Percentiles rank a stretch among this genome's conserved stretches.
Conservation (phyloP, 2,888 invertebrate genomes). For the Volucella zonaria region DNA sequence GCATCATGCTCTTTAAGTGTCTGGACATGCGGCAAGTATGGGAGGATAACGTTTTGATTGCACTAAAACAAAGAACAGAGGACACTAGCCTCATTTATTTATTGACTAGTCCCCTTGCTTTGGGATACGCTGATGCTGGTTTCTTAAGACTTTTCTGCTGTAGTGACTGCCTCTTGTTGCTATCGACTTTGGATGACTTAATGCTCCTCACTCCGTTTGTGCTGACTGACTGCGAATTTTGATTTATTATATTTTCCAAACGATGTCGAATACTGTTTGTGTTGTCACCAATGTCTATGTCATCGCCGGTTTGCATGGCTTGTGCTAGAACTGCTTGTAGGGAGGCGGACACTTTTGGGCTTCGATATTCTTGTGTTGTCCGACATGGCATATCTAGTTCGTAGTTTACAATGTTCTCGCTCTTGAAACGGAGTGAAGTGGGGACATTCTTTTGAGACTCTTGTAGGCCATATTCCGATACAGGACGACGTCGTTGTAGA, state of each 20-base stretch:
- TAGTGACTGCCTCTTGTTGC: slow-evolving; percentile 80
- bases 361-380: slow-evolving; percentile 82
- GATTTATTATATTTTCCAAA: slow-evolving; percentile 82
- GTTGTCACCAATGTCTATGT: slow-evolving; percentile 82
- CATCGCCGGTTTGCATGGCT: slow-evolving; percentile 82
- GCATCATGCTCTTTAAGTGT: slow-evolving; percentile 41
- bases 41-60: slow-evolving; percentile 45
- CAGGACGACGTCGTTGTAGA: slow-evolving; percentile 86
- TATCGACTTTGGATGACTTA: slow-evolving; percentile 79
- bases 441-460: slow-evolving; percentile 80
- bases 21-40: slow-evolving; percentile 62
- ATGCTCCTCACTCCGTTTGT: slow-evolving; percentile 76
- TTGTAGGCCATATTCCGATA: slow-evolving; percentile 85
- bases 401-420: slow-evolving; percentile 82
- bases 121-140: slow-evolving; percentile 82
- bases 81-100: slow-evolving; percentile 76
- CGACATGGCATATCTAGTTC: slow-evolving; percentile 83
- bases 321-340: slow-evolving; percentile 82
- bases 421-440: slow-evolving; percentile 80
- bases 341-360: slow-evolving; percentile 82
- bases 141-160: slow-evolving; percentile 80
- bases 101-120: slow-evolving; percentile 82
- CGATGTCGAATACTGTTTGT: slow-evolving; percentile 81
- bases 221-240: slow-evolving; percentile 78
- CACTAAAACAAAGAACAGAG: slow-evolving; percentile 13